phyloP scores from a whole-genome alignment of 37 sponge, comb jelly and placozoan genomes.

The Theonella swinhoei region DNA sequence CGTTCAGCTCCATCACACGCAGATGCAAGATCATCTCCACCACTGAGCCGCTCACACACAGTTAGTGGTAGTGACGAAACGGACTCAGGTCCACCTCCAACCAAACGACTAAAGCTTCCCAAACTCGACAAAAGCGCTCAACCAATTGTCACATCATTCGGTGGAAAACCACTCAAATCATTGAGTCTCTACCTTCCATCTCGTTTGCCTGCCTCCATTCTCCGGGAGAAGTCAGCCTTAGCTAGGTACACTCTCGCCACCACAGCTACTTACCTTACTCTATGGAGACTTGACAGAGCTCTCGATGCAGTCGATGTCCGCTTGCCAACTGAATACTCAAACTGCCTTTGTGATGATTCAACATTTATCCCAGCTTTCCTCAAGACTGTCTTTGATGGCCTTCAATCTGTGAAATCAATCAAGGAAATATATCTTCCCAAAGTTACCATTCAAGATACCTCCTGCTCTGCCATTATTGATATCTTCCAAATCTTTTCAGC shows the following conservation, averaged over 20 bases:
- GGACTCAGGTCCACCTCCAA: too few species aligned
- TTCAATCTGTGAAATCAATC: slow-evolving; percentile 30
- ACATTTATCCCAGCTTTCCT: slow-evolving; percentile 11
- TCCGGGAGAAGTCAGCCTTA: neutral
- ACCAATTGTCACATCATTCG: slow-evolving; percentile 12
- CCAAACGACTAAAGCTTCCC: neutral
- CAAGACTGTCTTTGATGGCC: neutral
- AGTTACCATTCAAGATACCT: neutral
- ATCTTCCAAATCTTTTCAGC: neutral
- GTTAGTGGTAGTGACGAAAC: too few species aligned
- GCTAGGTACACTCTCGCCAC: slow-evolving; percentile 13
- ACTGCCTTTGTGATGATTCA: neutral
- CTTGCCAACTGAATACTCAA: slow-evolving; percentile 6
- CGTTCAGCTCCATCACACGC: neutral
- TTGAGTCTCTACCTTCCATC: slow-evolving; percentile 32
- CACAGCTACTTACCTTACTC: slow-evolving; percentile 22
- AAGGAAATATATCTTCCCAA: slow-evolving; percentile 19
- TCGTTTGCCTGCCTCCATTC: slow-evolving; percentile 19
- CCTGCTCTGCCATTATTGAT: neutral
- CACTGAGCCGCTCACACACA: neutral
- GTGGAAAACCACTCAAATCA: slow-evolving; percentile 18
- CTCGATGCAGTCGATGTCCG: slow-evolving; percentile 32
- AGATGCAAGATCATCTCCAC: neutral
- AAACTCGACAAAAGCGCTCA: too few species aligned
- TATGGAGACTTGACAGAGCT: slow-evolving; percentile 22